These are phyloP conservation scores for Chrysogorgia sp. DNA, from an alignment of 92 coral and sea anemone genomes.

Conservation along the genomic window DNA sequence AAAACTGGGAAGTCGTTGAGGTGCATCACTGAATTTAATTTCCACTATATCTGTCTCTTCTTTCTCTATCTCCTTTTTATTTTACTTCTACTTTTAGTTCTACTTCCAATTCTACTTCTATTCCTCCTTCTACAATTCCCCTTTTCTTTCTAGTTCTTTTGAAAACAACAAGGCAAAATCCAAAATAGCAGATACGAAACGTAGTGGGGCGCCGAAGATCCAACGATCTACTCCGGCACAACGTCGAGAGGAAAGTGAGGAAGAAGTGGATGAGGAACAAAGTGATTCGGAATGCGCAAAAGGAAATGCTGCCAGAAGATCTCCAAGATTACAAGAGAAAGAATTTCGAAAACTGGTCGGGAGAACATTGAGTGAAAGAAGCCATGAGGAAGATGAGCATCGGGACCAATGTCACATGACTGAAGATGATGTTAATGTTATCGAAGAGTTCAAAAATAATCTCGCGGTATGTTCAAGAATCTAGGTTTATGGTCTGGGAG, in stretches of 20 bases:
- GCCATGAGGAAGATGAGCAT: not conserved
- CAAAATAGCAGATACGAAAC: not conserved
- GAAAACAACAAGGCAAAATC: not conserved
- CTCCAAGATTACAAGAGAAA: conserved; percentile 1
- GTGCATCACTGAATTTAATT: no score
- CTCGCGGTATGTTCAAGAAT: not conserved
- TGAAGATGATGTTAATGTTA: not conserved
- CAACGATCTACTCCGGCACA: not conserved
- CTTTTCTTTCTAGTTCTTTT: not conserved
- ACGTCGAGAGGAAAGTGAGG: not conserved
- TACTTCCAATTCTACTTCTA: no score
- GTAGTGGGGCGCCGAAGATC: not conserved
- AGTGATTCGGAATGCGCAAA: no score
- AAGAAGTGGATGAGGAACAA: not conserved
- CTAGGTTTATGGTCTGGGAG: no score
- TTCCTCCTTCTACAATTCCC: no score
- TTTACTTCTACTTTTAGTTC: no score
- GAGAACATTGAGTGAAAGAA: not conserved
- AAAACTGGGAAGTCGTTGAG: no score
- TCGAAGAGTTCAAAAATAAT: not conserved
- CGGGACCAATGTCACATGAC: not conserved
- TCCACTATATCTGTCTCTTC: no score
- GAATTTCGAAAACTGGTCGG: not conserved
- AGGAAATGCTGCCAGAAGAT: not conserved
- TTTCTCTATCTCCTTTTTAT: no score